Conservation (phyloP, 2,113 vertebrate species). For the Oreochromis tanganicae region DNA sequence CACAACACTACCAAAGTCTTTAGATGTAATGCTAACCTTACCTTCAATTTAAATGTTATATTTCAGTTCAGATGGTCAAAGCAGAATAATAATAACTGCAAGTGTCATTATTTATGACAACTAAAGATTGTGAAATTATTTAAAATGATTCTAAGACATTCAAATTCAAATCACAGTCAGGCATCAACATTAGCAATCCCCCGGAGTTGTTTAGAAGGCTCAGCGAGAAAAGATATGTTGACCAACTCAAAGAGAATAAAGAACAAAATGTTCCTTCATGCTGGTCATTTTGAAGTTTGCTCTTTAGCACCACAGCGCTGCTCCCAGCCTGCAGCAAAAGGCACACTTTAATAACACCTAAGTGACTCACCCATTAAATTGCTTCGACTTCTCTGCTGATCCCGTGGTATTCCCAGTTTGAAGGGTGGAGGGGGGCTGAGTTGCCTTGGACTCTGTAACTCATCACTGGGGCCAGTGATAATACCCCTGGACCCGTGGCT, state of each 20-base stretch:
- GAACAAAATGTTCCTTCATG: neutral
- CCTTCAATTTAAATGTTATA: neutral
- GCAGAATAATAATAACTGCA: neutral
- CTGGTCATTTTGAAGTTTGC: conserved; percentile 52
- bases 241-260: neutral
- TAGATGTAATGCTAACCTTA: neutral
- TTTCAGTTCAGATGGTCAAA: neutral
- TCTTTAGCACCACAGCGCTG: conserved; percentile 44
- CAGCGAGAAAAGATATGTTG: neutral
- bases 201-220: neutral
- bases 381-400: conserved; percentile 58
- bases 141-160: neutral
- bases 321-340: conserved; percentile 43
- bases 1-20: neutral
- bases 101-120: neutral
- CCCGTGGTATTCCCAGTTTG: conserved; percentile 56
- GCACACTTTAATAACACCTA: conserved; percentile 56
- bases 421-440: neutral
- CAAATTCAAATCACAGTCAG: neutral
- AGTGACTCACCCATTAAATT: conserved; percentile 74
- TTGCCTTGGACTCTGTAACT: conserved; percentile 54
- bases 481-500: conserved; percentile 62
- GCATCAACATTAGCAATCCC: neutral
- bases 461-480: conserved; percentile 57
- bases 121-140: no score